These are phyloP conservation scores for Eudasyphora cyanicolor DNA, from an alignment of 2,888 invertebrate genomes.

Conservation along the genomic window DNA sequence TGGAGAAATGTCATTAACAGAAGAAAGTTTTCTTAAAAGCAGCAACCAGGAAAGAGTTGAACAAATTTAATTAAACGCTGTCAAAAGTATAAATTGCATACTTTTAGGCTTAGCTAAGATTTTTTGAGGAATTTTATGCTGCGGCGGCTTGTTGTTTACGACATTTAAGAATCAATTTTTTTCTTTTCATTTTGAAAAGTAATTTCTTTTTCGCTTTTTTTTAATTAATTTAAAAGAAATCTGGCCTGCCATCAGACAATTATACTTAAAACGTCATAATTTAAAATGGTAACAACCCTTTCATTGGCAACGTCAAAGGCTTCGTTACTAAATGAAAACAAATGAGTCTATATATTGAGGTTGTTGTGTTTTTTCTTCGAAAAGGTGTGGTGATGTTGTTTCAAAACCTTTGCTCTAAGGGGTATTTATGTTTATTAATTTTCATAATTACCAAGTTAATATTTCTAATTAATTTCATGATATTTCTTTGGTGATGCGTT, in stretches of 20 bases:
- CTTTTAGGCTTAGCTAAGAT: slow-evolving; percentile 1
- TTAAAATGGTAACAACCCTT: slow-evolving; percentile 21
- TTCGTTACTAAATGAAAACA: slow-evolving; percentile 8
- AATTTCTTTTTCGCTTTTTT: background rate
- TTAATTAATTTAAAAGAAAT: slow-evolving; percentile 26
- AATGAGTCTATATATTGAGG: slow-evolving; percentile 10
- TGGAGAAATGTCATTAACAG: slow-evolving; percentile 1
- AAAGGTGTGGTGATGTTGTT: too few species aligned
- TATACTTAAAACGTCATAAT: slow-evolving; percentile 41
- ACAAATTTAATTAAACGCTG: slow-evolving; percentile 21
- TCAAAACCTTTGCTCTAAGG: too few species aligned
- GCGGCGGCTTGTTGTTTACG: background rate
- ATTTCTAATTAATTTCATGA: slow-evolving; percentile 33
- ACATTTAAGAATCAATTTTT: background rate
- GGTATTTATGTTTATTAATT: slow-evolving; percentile 44
- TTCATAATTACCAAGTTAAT: slow-evolving; percentile 38
- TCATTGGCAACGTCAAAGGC: background rate
- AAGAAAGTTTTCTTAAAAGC: background rate
- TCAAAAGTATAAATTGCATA: slow-evolving; percentile 10
- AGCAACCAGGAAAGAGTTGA: background rate
- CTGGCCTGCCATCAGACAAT: slow-evolving; percentile 30
- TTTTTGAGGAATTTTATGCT: background rate
- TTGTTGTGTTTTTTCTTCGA: background rate
- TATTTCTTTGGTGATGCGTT: background rate
- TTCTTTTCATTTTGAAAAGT: background rate